phyloP scores from a whole-genome alignment of 1,140 invertebrate genomes.

The Lepidotrigona ventralis region DNA sequence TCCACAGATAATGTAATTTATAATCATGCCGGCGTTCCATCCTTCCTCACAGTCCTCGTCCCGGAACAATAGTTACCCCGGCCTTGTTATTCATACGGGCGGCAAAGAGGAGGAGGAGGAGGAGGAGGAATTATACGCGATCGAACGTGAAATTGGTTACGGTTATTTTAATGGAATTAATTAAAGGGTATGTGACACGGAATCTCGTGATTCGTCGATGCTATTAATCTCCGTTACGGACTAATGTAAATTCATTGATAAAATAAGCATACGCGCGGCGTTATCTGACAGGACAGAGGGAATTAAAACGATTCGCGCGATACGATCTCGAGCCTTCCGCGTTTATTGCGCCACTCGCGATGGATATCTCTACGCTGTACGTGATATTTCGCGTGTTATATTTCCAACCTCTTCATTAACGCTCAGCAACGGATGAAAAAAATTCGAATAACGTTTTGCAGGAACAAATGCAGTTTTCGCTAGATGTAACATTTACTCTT shows the following conservation, averaged over 20 bases:
- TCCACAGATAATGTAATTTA: slow-evolving; percentile 38
- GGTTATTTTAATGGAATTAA: slow-evolving; percentile 5
- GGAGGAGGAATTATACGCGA: background rate
- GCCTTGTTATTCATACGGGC: background rate
- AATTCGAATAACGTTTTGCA: background rate
- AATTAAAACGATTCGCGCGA: background rate
- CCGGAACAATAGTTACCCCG: slow-evolving; percentile 4
- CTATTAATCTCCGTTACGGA: slow-evolving; percentile 4
- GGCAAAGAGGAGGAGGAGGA: too few relatives aligned
- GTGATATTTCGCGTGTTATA: background rate
- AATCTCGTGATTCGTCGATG: background rate
- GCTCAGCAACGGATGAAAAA: background rate
- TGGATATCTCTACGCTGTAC: background rate
- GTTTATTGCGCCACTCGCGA: background rate
- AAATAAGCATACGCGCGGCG: background rate
- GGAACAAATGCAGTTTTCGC: background rate
- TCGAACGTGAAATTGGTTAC: slow-evolving; percentile 12
- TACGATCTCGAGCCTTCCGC: background rate
- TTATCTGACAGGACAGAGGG: background rate
- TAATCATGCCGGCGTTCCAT: slow-evolving; percentile 4
- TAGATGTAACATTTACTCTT: too few relatives aligned
- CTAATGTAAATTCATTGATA: slow-evolving; percentile 17
- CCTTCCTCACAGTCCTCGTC: background rate
- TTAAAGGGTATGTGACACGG: background rate
- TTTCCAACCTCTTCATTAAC: background rate